Evolutionary conservation across 1,140 invertebrate species (phyloP).

Genomic region (Sycophila sp.): DNA sequence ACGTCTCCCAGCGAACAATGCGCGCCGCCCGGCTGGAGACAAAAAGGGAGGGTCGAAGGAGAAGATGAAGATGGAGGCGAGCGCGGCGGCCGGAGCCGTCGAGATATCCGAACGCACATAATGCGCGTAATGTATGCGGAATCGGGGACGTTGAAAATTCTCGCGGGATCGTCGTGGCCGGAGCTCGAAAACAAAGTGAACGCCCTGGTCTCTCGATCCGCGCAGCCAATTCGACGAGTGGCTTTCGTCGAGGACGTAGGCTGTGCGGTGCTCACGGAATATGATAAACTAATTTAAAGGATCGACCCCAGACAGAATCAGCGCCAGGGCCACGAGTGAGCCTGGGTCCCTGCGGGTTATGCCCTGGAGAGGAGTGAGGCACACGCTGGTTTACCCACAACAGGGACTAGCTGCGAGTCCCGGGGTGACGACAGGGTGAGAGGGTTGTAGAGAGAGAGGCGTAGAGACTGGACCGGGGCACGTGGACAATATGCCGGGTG

Average conservation of each 20-base stretch:
- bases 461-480: too few relatives aligned
- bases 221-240: background rate
- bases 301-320: slow-evolving; percentile 6
- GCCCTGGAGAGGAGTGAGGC: background rate
- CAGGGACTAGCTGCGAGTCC: background rate
- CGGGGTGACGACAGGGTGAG: background rate
- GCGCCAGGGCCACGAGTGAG: background rate
- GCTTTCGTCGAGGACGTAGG: background rate
- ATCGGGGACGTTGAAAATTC: background rate
- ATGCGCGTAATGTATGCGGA: background rate
- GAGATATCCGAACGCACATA: background rate
- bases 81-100: too few relatives aligned
- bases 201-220: too few relatives aligned
- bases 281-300: slow-evolving; percentile 34
- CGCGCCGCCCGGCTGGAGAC: background rate
- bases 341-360: background rate
- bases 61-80: background rate
- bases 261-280: background rate
- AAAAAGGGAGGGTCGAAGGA: background rate
- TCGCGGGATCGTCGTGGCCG: background rate
- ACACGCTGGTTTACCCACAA: background rate
- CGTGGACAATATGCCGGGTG: too few relatives aligned
- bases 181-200: too few relatives aligned
- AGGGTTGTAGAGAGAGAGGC: too few relatives aligned
- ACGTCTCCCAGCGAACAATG: background rate